A percentile compares a stretch with the other conserved stretches of the same genome.
Evolutionary conservation across 2,113 vertebrate genomes (phyloP).

Genomic region (Sapayoa aenigma): DNA sequence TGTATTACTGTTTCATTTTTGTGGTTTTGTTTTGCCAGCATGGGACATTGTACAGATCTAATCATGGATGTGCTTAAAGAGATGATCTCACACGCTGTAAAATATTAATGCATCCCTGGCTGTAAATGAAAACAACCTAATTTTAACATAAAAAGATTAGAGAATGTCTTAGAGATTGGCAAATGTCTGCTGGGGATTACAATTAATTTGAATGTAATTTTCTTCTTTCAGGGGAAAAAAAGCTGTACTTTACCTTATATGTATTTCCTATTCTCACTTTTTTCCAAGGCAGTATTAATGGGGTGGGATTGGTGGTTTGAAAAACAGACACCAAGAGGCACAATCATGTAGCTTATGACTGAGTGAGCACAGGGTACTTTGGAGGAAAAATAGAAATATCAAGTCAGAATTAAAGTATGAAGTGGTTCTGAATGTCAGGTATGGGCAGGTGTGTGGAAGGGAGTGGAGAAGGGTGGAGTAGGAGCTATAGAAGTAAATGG

Average conservation of each 20-base stretch:
- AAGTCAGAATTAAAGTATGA: background rate
- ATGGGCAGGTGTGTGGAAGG: background rate
- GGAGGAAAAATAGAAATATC: background rate
- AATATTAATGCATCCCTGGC: constrained; percentile 25
- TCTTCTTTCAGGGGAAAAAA: background rate
- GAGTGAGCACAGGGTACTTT: background rate
- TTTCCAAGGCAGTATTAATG: background rate
- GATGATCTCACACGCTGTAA: background rate
- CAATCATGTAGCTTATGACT: fast-evolving
- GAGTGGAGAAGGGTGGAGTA: background rate
- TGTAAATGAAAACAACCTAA: constrained; percentile 9
- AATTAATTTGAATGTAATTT: background rate
- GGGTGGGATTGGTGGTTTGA: background rate
- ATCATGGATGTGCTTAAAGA: background rate
- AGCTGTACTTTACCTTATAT: background rate
- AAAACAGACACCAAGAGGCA: background rate
- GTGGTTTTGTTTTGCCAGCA: background rate
- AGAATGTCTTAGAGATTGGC: background rate
- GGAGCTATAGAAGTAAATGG: background rate
- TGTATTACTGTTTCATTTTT: background rate
- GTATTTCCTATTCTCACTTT: background rate
- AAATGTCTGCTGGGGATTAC: background rate
- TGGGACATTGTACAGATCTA: background rate
- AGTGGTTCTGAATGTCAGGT: background rate
- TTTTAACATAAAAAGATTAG: background rate